Evolutionary conservation across 2,888 invertebrate genomes (phyloP), one percentile per base, ranked within the genome.

Genomic region (Gari tellinella): DNA sequence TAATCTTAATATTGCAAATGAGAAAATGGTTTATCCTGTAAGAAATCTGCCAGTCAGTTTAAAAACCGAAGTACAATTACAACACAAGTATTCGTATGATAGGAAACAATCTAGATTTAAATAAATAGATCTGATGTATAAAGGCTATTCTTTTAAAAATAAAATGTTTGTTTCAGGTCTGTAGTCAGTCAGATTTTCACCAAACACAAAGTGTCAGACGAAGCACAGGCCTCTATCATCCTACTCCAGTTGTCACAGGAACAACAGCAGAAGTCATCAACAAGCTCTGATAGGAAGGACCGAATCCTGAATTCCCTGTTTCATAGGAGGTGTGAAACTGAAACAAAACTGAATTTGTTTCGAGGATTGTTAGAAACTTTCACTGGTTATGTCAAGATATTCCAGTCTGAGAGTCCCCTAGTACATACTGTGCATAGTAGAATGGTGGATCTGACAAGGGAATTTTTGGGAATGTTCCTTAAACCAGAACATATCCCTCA

Each of bases 151-250:
- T n/a, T n/a, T n/a, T n/a, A n/a, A n/a, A n/a, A n/a, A n/a, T n/a
- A n/a, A n/a, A n/a, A n/a, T n/a, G 4, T 31, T 31, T 52, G 8
- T 64, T 64, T 48, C 58, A 66, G 66, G 51, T 21, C 49, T 17
- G 12, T 51, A 0, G 17, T 66, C 31, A 43, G 45, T 15, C 25
- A 51, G 41, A 58, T 66, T 25, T 66, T 58, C 19, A 41, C 38
- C 40, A 31, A 43, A 12, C 57, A 52, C 19, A 38, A 21, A 8
- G 52, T 60, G 37, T 66, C 66, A 23, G 66, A 66, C 19, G 60
- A 58, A 45, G 66, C 66, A n/a, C 66, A 60, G 26, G 67, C 67
- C 15, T 52, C 60, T 12, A 61, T 67, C 17, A 53, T 40, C 1
- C 55, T 67, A 14, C 40, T 60, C 12, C 60, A 67, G 23, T 19